Conservation (phyloP, 1,140 invertebrate species). For the Drosophila cardini region DNA sequence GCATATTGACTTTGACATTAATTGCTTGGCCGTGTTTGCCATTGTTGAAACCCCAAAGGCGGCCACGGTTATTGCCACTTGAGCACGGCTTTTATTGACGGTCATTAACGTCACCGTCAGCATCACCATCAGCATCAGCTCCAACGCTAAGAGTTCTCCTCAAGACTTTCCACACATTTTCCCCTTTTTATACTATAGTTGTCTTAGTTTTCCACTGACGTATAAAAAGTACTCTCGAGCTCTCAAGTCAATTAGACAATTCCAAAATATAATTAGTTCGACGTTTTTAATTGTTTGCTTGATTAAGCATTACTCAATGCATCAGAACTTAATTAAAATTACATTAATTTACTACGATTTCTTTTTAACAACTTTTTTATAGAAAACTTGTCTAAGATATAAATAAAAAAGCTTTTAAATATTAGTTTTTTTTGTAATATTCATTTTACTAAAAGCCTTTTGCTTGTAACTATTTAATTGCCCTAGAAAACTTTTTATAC, state of each 20-base stretch:
- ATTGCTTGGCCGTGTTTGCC: slow-evolving; percentile 57
- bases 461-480: no score
- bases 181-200: slow-evolving; percentile 1
- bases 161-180: slow-evolving; percentile 5
- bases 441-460: no score
- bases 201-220: neutral
- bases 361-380: no score
- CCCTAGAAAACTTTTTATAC: no score
- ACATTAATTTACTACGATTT: no score
- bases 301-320: neutral
- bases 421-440: no score
- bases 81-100: slow-evolving; percentile 80
- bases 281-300: slow-evolving; percentile 23
- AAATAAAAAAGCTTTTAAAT: neutral
- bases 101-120: slow-evolving; percentile 75
- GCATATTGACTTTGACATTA: slow-evolving; percentile 83
- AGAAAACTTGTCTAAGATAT: no score
- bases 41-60: slow-evolving; percentile 27
- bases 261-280: neutral
- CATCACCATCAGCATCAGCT: slow-evolving; percentile 18
- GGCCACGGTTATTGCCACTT: slow-evolving; percentile 56
- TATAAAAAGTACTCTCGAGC: neutral
- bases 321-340: neutral
- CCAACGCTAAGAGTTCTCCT: neutral
- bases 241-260: slow-evolving; percentile 26